These are phyloP conservation scores for Amazona guildingii DNA, from an alignment of 2,113 vertebrate genomes.

Conservation along the genomic window DNA sequence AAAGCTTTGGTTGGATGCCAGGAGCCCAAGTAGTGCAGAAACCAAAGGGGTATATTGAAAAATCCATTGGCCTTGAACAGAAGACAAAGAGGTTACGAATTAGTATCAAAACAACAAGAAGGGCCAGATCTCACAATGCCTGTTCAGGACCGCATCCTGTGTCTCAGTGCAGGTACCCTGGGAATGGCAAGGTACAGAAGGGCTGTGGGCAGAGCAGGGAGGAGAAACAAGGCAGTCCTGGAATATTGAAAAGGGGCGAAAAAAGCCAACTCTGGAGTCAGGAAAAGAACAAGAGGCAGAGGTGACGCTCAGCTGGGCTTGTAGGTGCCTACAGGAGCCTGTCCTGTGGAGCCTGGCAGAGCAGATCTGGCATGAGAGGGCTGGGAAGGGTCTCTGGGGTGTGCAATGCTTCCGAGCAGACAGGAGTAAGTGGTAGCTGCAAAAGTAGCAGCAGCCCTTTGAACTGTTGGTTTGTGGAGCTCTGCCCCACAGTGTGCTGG, in stretches of 20 bases:
- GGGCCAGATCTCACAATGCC: accelerated
- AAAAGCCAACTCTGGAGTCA: neutral
- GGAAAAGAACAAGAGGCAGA: neutral
- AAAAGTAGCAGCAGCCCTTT: neutral
- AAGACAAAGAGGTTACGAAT: neutral
- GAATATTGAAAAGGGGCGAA: neutral
- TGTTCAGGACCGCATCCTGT: neutral
- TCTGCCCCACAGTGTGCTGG: neutral
- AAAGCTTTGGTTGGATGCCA: neutral
- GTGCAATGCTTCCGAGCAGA: neutral
- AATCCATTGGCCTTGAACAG: neutral
- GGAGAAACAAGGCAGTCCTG: neutral
- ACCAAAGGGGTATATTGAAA: neutral
- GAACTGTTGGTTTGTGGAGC: neutral
- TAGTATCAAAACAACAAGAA: neutral
- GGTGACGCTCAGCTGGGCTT: neutral
- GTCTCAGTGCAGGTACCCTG: neutral
- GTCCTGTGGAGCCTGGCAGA: neutral
- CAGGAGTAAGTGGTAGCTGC: neutral
- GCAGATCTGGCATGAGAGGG: neutral
- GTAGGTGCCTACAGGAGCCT: neutral
- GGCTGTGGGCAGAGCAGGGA: neutral
- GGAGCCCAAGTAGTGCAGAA: neutral
- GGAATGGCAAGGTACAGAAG: neutral
- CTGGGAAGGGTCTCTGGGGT: neutral